Percentiles rank a stretch among this genome's conserved stretches.
Conservation (phyloP, 2,113 vertebrate species). For the Oreochromis tanganicae region DNA sequence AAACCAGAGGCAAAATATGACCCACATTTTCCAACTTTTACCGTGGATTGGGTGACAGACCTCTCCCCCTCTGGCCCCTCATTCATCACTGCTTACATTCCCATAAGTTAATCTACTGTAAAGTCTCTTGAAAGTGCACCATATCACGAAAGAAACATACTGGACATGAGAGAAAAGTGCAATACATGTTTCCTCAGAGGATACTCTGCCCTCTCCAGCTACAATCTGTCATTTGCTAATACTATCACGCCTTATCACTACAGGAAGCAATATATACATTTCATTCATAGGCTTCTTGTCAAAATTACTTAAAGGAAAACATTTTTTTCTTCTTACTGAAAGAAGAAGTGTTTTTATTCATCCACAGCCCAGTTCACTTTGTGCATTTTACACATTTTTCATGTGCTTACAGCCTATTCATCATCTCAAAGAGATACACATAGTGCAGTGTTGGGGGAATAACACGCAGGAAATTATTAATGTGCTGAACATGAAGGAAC, state of each 20-base stretch:
- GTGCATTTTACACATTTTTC: conserved; percentile 43
- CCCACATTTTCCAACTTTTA: not conserved
- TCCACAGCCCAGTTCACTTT: not conserved
- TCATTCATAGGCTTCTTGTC: conserved; percentile 44
- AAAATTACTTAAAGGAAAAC: conserved; percentile 46
- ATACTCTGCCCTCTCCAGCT: conserved; percentile 15
- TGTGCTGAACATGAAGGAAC: conserved; percentile 56
- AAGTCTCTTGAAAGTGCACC: conserved; percentile 11
- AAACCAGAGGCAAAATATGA: not conserved
- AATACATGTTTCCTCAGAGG: conserved; percentile 9
- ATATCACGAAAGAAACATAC: not conserved
- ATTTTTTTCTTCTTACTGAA: conserved; percentile 2
- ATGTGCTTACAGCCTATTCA: conserved; percentile 46
- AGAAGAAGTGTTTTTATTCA: not conserved
- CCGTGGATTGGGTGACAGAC: not conserved
- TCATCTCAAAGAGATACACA: conserved; percentile 52
- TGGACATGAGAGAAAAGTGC: conserved; percentile 1
- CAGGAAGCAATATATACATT: conserved; percentile 58
- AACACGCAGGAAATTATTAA: conserved; percentile 59
- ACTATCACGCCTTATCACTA: conserved; percentile 47
- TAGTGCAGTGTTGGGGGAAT: conserved; percentile 24
- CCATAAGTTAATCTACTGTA: conserved; percentile 25
- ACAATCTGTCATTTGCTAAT: conserved; percentile 48
- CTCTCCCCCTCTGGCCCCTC: not conserved
- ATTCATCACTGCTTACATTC: conserved; percentile 23